Base-by-base conservation (phyloP, 2,797 vertebrate genomes). In the Phylloscopus collybita region DNA sequence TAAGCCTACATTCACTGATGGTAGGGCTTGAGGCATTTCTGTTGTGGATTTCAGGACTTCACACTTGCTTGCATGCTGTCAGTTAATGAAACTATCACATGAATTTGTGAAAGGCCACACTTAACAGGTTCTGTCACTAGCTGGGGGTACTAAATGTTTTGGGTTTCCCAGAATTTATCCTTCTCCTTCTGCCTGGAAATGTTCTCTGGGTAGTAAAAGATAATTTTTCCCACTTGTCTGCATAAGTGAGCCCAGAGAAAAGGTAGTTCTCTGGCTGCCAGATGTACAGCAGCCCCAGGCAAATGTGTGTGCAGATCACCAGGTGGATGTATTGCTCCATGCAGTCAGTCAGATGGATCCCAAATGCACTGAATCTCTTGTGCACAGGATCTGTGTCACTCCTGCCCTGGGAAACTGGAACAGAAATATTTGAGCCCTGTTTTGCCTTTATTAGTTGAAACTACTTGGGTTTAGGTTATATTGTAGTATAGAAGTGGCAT, bases 241-340 rank as follows among this genome's bases (percentile, higher is more conserved):
- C 40, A 38, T 88, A 95, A 94, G 62, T 70, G 29, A 79, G 66
- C 83, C n/a, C 49, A 70, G 70, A 81, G 70, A 64, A 95, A 90
- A 96, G 92, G 90, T 90, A 92, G 92, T 21, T 73, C 45, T 93
- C 86, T 96, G 95, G 80, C 59, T 82, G 76, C 93, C 96, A 96
- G 88, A 95, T 95, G 94, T 92, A 90, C 15, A 88, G 88, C 83
- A 82, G 83, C 60, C 64, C 49, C 34, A 60, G 71, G 86, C 70
- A 56, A 94, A 54, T 13, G 12, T 66, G 67, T 45, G 47, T 72
- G 60, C 76, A 80, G 66, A 86, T 95, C 73, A 90, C 71, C 86
- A 94, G 76, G 83, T 92, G 83, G 66, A 67, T 38, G 53, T 16
- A 66, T 47, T 84, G 66, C 50, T 80, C 72, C 19, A 8, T 27